Evolutionary conservation across 23 tunicate species (phyloP), one percentile per base, ranked within the genome.

Genomic region (Phallusia fumigata): DNA sequence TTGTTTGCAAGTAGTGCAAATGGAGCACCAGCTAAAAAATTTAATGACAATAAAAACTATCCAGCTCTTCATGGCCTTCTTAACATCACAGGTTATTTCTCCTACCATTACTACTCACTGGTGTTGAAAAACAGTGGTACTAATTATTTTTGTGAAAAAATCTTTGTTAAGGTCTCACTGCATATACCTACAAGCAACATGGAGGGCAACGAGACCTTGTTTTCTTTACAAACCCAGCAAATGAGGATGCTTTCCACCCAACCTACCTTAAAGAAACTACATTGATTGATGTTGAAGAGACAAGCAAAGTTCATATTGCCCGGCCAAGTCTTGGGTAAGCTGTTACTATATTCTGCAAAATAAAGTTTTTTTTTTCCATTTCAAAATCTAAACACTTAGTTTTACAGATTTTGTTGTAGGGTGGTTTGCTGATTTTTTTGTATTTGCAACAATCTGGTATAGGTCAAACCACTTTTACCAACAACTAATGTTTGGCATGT

Each of bases 211-310:
- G 84, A 36, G 98, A 93, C 31, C 44, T 51, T 0, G 79, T 93
- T 0, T 88, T 93, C 74, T 88, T 35, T 79, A 89, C 98, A 53
- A 82, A 80, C 44, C 90, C 90, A 16, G 49, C 69, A n/a, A 94
- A 94, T 64, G 98, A 94, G 79, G 98, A 94, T 78, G 80, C 74
- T 18, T 81, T 76, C 78, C 87, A 82, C 73, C 98, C 98, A 33
- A 89, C 94, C 28, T 47, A 82, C 76, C 49, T 86, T n/a, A n/a
- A 64, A 0, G 77, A 53, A 18, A 33, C 53, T 24, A 13, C 79
- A 0, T 33, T 80, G 52, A 32, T n/a, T 33, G 80, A 88, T 15
- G 91, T 84, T 16, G 92, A 84, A 22, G 77, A 64, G 3, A 86
- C 53, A 11, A 85, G 86, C 86, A 53, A 72, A 76, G 86, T 88